phyloP scores from a whole-genome alignment of 2,113 vertebrate species.

The Guaruba guarouba region DNA sequence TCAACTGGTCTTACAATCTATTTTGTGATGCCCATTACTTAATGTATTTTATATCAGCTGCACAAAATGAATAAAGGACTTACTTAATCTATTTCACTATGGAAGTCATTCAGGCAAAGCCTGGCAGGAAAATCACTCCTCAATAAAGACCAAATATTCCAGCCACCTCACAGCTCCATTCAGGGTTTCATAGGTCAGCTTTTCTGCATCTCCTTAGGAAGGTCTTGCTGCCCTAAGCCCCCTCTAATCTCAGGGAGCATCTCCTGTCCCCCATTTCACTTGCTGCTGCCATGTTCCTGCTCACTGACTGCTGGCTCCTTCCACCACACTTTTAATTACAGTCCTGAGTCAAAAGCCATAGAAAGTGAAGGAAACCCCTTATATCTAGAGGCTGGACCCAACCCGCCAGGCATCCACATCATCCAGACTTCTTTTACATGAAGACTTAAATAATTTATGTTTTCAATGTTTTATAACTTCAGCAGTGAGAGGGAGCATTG shows the following conservation, averaged over 20 bases:
- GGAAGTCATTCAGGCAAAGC: background rate
- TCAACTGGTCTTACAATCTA: background rate
- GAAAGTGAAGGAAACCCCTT: background rate
- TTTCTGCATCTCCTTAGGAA: background rate
- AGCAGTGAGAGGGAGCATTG: background rate
- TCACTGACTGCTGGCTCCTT: background rate
- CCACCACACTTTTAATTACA: background rate
- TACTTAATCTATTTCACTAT: background rate
- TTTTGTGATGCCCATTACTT: background rate
- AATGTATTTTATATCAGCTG: background rate
- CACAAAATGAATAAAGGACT: background rate
- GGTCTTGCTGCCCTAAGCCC: background rate
- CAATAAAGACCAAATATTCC: background rate
- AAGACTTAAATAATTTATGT: background rate
- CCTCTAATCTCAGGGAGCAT: background rate
- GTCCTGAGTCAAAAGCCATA: background rate
- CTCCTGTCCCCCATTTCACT: background rate
- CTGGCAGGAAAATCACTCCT: background rate
- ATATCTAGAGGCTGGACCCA: background rate
- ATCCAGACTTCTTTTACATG: background rate
- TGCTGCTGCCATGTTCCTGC: background rate
- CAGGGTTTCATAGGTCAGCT: background rate
- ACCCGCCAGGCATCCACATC: background rate
- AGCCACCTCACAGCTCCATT: background rate
- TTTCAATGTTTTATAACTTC: conserved; percentile 37